Evolutionary conservation across 2,888 invertebrate genomes (phyloP), one percentile per base, ranked within the genome.

Genomic region (Apoda limacodes): DNA sequence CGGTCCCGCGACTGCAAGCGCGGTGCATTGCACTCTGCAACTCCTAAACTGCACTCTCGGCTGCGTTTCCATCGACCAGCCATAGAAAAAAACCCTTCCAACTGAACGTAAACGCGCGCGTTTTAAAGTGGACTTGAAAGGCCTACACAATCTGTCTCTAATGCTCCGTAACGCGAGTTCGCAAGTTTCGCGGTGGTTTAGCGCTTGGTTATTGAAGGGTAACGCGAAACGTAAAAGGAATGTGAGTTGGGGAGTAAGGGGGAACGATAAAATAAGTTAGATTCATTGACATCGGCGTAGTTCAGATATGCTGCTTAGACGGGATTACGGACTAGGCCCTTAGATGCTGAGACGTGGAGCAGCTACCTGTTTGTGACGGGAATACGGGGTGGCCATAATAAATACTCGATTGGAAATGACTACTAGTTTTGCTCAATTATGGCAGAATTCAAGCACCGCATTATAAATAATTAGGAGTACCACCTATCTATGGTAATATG

Each of bases 271-370:
- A 67, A 60, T 63, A 59, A 60, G 58, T 56, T 43, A 64, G 60
- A 60, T 64, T 62, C 70, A 70, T 70, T 72, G 68, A 71, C 72
- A 69, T 69, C 63, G 62, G 57, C 48, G 56, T 46, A 51, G 52
- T 52, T 55, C 55, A 63, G 67, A 60, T 64, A 62, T 58, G 62
- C 50, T 48, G 66, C 54, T 61, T 55, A 57, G 59, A 56, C 64
- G 52, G 60, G 60, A 56, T 61, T 65, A 64, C 56, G 52, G 41
- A 42, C 55, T 58, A 57, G 58, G 48, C 50, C 46, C 56, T 54
- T 45, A 40, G 35, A 28, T 31, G 25, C 25, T 24, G 34, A 36
- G 17, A 32, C 22, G 31, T 21, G 30, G 28, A n/a, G n/a, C n/a
- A n/a, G n/a, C n/a, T n/a, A n/a, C n/a, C n/a, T n/a, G n/a, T n/a